Conservation (phyloP, 2,113 vertebrate genomes). For the Melanerpes formicivorus region DNA sequence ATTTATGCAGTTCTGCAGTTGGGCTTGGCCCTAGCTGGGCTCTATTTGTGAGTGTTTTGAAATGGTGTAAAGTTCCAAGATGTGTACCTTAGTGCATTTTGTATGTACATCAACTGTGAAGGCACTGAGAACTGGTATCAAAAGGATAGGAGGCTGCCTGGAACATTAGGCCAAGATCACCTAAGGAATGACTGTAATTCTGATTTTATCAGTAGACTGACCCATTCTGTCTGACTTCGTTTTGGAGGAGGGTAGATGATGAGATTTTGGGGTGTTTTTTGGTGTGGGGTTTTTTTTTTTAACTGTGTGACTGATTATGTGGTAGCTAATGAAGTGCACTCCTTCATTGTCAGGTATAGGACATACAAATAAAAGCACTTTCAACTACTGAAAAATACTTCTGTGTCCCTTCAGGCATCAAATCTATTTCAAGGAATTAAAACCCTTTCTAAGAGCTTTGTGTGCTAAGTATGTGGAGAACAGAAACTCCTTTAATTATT, state of each 20-base stretch:
- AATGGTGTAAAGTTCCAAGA: neutral
- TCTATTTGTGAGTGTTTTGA: neutral
- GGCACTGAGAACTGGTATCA: neutral
- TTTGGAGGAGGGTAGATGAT: neutral
- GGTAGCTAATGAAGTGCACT: neutral
- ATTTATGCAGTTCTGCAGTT: neutral
- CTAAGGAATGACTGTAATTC: neutral
- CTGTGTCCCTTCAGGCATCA: neutral
- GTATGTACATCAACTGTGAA: neutral
- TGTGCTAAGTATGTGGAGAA: neutral
- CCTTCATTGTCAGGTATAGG: neutral
- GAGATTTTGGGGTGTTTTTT: neutral
- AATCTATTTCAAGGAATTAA: neutral
- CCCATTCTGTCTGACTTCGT: neutral
- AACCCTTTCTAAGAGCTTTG: neutral
- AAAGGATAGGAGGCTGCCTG: neutral
- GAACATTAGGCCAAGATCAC: accelerated
- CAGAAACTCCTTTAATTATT: neutral
- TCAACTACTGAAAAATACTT: neutral
- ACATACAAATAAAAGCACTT: neutral
- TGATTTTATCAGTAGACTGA: neutral
- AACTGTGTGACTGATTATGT: neutral
- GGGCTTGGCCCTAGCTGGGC: neutral
- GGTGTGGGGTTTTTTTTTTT: too few species aligned
- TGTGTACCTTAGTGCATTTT: neutral